Base-by-base conservation (phyloP, 1,140 invertebrate species). In the Metopolophium dirhodum region DNA sequence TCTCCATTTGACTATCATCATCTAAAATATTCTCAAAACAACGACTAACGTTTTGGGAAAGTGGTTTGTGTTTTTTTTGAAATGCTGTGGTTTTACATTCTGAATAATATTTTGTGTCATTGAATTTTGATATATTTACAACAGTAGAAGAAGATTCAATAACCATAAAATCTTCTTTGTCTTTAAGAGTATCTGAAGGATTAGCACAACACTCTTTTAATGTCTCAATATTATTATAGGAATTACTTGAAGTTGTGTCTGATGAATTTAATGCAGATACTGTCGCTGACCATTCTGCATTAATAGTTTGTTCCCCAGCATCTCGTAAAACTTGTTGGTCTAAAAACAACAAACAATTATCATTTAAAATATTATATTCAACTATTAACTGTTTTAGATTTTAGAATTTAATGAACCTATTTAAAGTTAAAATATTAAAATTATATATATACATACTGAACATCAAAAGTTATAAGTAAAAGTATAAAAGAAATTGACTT, bases 141-240 rank as follows among this genome's bases (percentile, higher is more conserved):
- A 20, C 30, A 85, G 23, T 9, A 54, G 77, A 35, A 82, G 45
- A 54, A 92, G 47, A 47, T 18, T 85, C 91, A 23, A 85, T 9
- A 51, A 92, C 35, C 77, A 92, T 92, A 54, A 30, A 92, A 54
- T 92, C 47, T 54, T 92, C 91, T 85, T 85, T 92, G 85, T 61
- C 8, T 37, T 54, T 77, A 47, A 91, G 91, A 83, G 77, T 85
- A 54, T 92, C 82, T 7, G 77, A 85, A 51, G 91, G 47, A 92
- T 92, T 85, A 23, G 47, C 91, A 54, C 77, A 92, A 54, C 47
- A 85, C 20, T 85, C 47, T 54, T 83, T 85, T 30, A 85, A 85
- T 41, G 77, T 49, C 0, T 54, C 26, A 37, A 20, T 37, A 92
- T 37, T 85, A 11, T 30, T 51, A 18, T 7, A 30, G 14, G 91